Evolutionary conservation across 2,797 vertebrate species (phyloP).

Genomic region (Poecile montanus): DNA sequence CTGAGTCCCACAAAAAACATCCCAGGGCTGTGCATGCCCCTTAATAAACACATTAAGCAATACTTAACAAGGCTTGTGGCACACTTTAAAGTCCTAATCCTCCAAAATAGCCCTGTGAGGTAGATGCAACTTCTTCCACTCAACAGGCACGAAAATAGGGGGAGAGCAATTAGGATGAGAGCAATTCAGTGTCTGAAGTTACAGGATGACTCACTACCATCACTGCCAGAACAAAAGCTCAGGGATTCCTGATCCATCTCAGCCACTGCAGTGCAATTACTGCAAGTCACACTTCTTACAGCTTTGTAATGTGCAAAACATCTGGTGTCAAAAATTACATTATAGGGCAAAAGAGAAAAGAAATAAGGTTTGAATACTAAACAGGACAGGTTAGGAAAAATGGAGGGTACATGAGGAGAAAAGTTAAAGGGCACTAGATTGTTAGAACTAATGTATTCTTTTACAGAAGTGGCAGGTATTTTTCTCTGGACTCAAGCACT

Average conservation of each 20-base stretch:
- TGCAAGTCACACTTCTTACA: background rate
- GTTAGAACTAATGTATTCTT: background rate
- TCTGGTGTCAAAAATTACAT: conserved; percentile 11
- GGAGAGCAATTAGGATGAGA: background rate
- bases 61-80: background rate
- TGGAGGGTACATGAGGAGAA: background rate
- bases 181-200: background rate
- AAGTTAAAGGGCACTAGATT: background rate
- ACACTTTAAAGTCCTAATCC: background rate
- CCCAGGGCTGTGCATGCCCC: background rate
- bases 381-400: background rate
- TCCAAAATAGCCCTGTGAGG: background rate
- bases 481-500: background rate
- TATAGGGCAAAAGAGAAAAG: background rate
- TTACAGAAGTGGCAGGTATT: background rate
- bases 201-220: background rate
- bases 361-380: background rate
- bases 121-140: background rate
- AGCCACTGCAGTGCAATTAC: conserved; percentile 7
- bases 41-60: background rate
- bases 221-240: background rate
- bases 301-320: conserved; percentile 26
- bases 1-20: background rate
- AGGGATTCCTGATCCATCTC: background rate
- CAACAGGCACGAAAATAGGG: background rate